Conservation (phyloP, 1,140 invertebrate species). For the Cydia amplana region DNA sequence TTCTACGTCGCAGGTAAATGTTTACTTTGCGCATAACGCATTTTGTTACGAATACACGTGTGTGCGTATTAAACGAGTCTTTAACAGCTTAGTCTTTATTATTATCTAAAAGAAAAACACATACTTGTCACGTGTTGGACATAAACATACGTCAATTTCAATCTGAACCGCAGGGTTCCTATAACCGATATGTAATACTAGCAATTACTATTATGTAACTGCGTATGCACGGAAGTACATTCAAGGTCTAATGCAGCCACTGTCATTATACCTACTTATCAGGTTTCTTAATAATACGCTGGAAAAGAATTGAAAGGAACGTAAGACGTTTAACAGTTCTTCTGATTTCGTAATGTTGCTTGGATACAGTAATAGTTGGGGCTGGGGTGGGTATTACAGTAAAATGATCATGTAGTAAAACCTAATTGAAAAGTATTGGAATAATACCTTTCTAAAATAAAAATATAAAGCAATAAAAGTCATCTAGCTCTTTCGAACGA, state of each 20-base stretch:
- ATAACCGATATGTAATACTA: not conserved
- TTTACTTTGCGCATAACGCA: not conserved
- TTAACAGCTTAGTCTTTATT: not conserved
- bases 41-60: not conserved
- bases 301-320: not conserved
- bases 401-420: not conserved
- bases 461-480: not conserved
- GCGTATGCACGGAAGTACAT: constrained; percentile 8
- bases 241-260: constrained; percentile 1
- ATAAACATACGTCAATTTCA: not conserved
- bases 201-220: not conserved
- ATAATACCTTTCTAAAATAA: not conserved
- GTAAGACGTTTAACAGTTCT: not conserved
- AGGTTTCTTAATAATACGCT: not conserved
- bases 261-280: not conserved
- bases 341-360: too few relatives aligned
- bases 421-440: not conserved
- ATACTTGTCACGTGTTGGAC: not conserved
- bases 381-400: not conserved
- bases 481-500: not conserved
- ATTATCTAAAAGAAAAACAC: not conserved
- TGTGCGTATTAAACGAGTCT: constrained; percentile 4
- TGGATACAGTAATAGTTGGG: too few relatives aligned
- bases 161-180: not conserved
- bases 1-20: not conserved